Evolutionary conservation across 2,888 invertebrate genomes (phyloP).

Genomic region (Spilosoma lubricipeda): DNA sequence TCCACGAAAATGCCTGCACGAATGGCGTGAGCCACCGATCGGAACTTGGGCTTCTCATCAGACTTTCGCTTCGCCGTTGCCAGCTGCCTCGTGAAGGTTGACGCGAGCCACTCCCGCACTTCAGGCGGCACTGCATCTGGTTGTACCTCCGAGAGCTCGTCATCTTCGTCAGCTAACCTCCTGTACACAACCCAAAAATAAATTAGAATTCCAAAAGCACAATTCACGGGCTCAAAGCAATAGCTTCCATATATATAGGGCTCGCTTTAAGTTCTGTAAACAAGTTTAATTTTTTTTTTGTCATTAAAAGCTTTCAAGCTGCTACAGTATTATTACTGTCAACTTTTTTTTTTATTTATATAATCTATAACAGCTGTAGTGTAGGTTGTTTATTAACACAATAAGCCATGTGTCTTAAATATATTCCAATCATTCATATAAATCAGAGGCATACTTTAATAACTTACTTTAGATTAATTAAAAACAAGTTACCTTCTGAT

Average conservation of each 20-base stretch:
- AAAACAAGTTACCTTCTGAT: conserved; percentile 48
- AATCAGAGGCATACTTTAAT: not conserved
- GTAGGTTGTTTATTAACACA: not conserved
- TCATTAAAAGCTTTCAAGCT: conserved; percentile 62
- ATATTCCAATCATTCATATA: not conserved
- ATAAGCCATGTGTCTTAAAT: not conserved
- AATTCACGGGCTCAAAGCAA: conserved; percentile 34
- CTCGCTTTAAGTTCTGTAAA: conserved; percentile 12
- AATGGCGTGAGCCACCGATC: conserved; percentile 98
- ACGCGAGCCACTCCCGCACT: conserved; percentile 98
- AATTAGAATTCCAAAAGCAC: conserved; percentile 35
- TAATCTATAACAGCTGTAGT: not conserved
- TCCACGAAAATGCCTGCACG: conserved; percentile 98
- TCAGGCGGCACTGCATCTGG: conserved; percentile 98
- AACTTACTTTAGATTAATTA: conserved; percentile 18
- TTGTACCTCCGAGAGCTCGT: conserved; percentile 97
- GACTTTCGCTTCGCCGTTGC: conserved; percentile 91
- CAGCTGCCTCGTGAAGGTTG: conserved; percentile 97
- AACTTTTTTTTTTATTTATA: conserved; percentile 21
- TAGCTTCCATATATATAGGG: conserved; percentile 40
- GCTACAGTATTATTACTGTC: conserved; percentile 22
- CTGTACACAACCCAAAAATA: conserved; percentile 78
- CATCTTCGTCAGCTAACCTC: conserved; percentile 95
- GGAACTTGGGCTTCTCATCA: conserved; percentile 95
- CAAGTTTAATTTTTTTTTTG: conserved; percentile 29